Percentiles rank a stretch among this genome's conserved stretches.
These are phyloP conservation scores for Nudaria mundana DNA, from an alignment of 2,888 invertebrate genomes.

Conservation along the genomic window DNA sequence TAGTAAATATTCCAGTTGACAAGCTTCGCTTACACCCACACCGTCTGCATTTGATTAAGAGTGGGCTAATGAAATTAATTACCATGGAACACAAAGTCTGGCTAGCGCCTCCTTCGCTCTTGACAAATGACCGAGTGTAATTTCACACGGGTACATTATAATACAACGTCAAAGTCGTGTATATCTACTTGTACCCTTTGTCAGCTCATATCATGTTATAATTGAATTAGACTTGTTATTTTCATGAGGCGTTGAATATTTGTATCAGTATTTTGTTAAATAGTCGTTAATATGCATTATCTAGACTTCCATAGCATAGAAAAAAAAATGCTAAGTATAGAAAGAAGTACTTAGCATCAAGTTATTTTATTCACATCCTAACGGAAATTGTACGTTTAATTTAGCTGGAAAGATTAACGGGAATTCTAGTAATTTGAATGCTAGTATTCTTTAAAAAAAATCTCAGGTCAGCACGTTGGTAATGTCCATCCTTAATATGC, in stretches of 20 bases:
- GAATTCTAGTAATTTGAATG: not conserved
- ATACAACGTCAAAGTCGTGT: slow-evolving; percentile 43
- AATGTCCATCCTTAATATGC: too few relatives aligned
- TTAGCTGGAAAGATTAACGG: not conserved
- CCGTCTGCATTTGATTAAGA: slow-evolving; percentile 68
- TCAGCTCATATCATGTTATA: slow-evolving; percentile 29
- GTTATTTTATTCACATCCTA: too few relatives aligned
- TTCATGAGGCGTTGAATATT: slow-evolving; percentile 5
- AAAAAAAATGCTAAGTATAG: too few relatives aligned
- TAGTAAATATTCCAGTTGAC: slow-evolving; percentile 47
- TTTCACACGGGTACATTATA: slow-evolving; percentile 72
- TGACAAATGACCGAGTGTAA: slow-evolving; percentile 78
- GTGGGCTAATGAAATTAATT: slow-evolving; percentile 77
- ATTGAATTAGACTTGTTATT: slow-evolving; percentile 24
- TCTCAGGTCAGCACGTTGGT: too few relatives aligned
- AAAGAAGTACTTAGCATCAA: too few relatives aligned
- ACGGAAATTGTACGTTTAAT: too few relatives aligned
- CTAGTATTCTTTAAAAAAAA: too few relatives aligned
- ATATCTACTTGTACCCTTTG: slow-evolving; percentile 30
- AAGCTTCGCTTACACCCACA: slow-evolving; percentile 49
- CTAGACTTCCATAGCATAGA: too few relatives aligned
- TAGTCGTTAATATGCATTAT: not conserved
- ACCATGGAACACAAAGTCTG: slow-evolving; percentile 59
- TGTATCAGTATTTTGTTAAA: not conserved
- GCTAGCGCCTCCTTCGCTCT: slow-evolving; percentile 62